A percentile compares a stretch with the other conserved stretches of the same genome.
These are phyloP conservation scores for Dromas ardeola DNA, from an alignment of 2,113 vertebrate genomes.

Conservation along the genomic window DNA sequence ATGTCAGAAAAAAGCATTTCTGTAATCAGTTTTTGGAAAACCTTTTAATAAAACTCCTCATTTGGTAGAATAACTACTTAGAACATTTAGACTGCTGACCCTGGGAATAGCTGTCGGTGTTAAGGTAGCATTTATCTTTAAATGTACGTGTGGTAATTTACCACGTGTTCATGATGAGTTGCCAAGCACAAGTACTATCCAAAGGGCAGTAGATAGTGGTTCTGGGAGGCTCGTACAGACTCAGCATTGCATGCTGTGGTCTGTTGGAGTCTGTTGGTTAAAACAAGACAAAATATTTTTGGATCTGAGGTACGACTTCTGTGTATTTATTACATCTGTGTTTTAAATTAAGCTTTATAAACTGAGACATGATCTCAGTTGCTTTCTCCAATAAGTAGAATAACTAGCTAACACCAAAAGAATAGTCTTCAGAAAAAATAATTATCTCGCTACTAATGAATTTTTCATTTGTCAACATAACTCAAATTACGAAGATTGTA, in stretches of 20 bases:
- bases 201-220: background rate
- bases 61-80: background rate
- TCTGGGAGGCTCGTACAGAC: background rate
- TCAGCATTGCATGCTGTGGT: background rate
- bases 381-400: background rate
- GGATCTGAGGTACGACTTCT: background rate
- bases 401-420: background rate
- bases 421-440: background rate
- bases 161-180: background rate
- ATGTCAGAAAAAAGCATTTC: background rate
- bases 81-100: background rate
- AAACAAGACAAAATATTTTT: background rate
- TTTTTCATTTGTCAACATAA: background rate
- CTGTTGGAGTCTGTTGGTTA: background rate
- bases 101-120: background rate
- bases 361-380: background rate
- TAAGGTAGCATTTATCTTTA: slow-evolving; percentile 35
- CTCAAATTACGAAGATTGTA: background rate
- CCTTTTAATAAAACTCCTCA: background rate
- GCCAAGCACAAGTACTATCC: background rate
- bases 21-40: background rate
- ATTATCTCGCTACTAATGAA: background rate
- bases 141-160: background rate
- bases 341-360: background rate
- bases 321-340: background rate